Percentiles rank a stretch among this genome's conserved stretches.
Conservation (phyloP, 64 coral and sea anemone genomes). For the Dendrophyllia cribrosa region DNA sequence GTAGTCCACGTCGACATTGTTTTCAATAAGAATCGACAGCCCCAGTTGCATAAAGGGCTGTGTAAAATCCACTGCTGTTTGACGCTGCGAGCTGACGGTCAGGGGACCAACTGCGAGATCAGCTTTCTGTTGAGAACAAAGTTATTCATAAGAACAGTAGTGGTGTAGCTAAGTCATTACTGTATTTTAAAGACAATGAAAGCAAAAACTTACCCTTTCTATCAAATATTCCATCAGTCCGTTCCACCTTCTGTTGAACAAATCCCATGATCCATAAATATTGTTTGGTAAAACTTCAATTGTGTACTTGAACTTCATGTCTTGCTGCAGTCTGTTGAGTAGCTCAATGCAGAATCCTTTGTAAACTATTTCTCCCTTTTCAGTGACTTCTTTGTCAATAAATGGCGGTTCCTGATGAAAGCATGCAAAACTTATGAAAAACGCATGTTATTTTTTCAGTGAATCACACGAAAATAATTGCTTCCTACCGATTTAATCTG, state of each 20-base stretch:
- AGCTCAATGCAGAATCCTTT: slow-evolving; percentile 74
- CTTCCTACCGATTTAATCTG: no score
- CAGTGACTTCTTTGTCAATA: slow-evolving; percentile 35
- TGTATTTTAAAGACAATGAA: no score
- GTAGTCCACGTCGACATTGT: neutral
- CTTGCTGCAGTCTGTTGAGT: slow-evolving; percentile 61
- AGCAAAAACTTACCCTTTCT: slow-evolving; percentile 52
- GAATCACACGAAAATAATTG: no score
- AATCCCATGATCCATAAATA: slow-evolving; percentile 56
- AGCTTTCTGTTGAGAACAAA: slow-evolving; percentile 20
- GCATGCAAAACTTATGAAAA: neutral
- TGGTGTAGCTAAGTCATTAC: no score
- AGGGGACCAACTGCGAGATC: slow-evolving; percentile 40
- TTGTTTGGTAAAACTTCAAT: slow-evolving; percentile 51
- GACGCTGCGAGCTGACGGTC: slow-evolving; percentile 22
- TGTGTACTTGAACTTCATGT: slow-evolving; percentile 74
- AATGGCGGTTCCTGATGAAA: slow-evolving; percentile 70
- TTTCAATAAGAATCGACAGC: slow-evolving; percentile 36
- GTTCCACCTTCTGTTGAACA: slow-evolving; percentile 58
- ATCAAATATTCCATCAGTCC: slow-evolving; percentile 64
- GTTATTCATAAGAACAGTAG: no score
- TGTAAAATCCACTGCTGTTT: slow-evolving; percentile 49
- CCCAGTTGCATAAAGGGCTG: slow-evolving; percentile 44
- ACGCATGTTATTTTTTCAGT: no score
- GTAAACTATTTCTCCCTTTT: slow-evolving; percentile 46